Evolutionary conservation across 2,113 vertebrate species (phyloP).

Genomic region (Saguinus imperator): DNA sequence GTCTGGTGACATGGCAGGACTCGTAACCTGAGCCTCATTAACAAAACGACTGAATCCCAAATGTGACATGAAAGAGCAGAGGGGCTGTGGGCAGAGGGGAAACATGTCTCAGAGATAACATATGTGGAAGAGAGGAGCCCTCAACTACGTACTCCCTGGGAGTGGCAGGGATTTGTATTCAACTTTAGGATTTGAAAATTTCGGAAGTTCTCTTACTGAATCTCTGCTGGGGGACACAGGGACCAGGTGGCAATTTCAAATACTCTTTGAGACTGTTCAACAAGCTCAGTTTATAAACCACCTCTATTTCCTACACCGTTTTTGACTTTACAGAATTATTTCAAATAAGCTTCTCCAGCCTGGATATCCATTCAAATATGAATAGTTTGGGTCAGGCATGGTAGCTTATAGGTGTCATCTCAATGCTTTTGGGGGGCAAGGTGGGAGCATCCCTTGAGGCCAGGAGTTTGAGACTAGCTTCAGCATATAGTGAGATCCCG

Average conservation of each 20-base stretch:
- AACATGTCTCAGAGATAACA: not conserved
- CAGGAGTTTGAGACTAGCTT: not conserved
- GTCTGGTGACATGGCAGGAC: not conserved
- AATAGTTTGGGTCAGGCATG: not conserved
- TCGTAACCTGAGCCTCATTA: not conserved
- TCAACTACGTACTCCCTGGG: not conserved
- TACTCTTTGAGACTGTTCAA: not conserved
- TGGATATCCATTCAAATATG: not conserved
- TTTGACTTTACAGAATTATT: not conserved
- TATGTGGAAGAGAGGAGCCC: not conserved
- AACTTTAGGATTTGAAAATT: not conserved
- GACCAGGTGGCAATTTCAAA: not conserved
- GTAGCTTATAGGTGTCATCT: not conserved
- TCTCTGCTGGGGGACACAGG: not conserved
- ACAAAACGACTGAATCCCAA: not conserved
- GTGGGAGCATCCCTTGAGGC: too few relatives aligned
- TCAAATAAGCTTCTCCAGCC: not conserved
- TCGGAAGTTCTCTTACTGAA: not conserved
- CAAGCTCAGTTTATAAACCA: not conserved
- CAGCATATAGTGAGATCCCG: not conserved
- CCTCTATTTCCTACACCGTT: not conserved
- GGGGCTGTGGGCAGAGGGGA: not conserved
- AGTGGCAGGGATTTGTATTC: not conserved
- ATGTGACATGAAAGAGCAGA: not conserved
- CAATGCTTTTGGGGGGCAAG: not conserved